A percentile compares a stretch with the other conserved stretches of the same genome.
phyloP scores from a whole-genome alignment of 2,797 vertebrate genomes.

The Semotilus atromaculatus region DNA sequence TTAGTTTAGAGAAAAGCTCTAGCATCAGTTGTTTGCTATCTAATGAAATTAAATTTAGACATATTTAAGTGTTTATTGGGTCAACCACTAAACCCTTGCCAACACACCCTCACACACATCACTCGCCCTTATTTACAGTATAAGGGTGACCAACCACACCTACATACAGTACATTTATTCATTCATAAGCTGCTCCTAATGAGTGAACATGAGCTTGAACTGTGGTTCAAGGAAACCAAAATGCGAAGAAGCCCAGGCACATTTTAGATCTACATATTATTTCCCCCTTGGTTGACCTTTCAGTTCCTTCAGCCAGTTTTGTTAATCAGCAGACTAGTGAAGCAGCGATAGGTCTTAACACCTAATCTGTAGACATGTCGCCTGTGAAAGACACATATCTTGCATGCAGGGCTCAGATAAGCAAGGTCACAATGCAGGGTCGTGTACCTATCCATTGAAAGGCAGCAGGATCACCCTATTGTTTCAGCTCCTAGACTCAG shows the following conservation, averaged over 20 bases:
- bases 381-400: slow-evolving; percentile 49
- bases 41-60: too few relatives aligned
- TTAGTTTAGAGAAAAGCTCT: not conserved
- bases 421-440: slow-evolving; percentile 36
- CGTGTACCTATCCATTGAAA: slow-evolving; percentile 48
- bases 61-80: too few relatives aligned
- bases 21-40: not conserved
- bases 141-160: not conserved
- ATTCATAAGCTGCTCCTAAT: not conserved
- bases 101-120: not conserved
- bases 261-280: not conserved
- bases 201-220: not conserved
- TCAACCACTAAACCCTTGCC: not conserved
- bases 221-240: not conserved
- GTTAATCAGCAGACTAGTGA: slow-evolving; percentile 23
- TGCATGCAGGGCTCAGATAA: slow-evolving; percentile 46
- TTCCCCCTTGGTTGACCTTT: not conserved
- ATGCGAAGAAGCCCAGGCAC: not conserved
- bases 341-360: slow-evolving; percentile 9
- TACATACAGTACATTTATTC: not conserved
- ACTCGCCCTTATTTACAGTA: not conserved
- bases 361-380: slow-evolving; percentile 29
- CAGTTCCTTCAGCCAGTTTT: slow-evolving; percentile 11
- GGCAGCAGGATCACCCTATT: slow-evolving; percentile 32
- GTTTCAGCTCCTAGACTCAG: slow-evolving; percentile 35